Conservation (phyloP, 2,113 vertebrate species). For the Sitta europaea region DNA sequence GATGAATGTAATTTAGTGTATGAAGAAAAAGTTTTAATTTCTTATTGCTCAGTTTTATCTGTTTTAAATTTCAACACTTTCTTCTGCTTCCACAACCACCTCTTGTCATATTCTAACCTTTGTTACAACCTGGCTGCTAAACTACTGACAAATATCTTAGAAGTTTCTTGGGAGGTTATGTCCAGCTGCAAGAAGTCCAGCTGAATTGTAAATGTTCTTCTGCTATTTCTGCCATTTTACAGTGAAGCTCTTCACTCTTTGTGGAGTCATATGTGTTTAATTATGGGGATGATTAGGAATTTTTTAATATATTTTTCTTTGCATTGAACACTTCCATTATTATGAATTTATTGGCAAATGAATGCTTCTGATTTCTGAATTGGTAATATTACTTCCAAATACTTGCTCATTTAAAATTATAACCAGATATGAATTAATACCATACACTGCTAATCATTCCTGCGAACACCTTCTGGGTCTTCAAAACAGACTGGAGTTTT, state of each 20-base stretch:
- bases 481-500: background rate
- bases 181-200: background rate
- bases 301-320: background rate
- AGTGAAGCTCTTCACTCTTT: background rate
- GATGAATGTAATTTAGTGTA: background rate
- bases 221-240: background rate
- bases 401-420: background rate
- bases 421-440: background rate
- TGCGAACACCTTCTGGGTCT: accelerated
- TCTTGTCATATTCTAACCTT: background rate
- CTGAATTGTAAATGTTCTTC: background rate
- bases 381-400: background rate
- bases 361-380: background rate
- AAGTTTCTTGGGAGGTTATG: background rate
- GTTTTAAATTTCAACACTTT: background rate
- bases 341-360: background rate
- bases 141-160: background rate
- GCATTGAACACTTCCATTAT: background rate
- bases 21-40: background rate
- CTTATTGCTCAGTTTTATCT: background rate
- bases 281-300: background rate
- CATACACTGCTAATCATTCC: background rate
- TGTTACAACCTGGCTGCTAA: background rate
- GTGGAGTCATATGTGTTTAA: background rate
- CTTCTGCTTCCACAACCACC: background rate